Base-by-base conservation (phyloP, 2,797 vertebrate species). In the Rhadinocentrus ornatus region DNA sequence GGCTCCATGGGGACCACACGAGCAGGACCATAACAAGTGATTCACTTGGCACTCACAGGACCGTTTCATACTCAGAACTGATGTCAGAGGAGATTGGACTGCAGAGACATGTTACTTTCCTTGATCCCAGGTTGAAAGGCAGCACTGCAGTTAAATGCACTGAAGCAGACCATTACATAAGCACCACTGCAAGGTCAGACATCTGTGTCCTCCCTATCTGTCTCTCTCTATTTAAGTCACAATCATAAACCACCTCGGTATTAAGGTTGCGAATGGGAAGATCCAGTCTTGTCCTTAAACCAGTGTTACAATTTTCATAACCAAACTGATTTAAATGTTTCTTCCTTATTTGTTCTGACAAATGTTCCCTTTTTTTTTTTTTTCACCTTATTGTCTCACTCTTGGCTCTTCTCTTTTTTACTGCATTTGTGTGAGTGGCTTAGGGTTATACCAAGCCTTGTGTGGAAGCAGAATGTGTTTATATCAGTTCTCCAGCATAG, bases 81-180 rank as follows among this genome's bases (percentile, higher is more conserved):
- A 91, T 91, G 89, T 88, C 79, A 72, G 79, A 87, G 83, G 78
- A 87, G 88, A 91, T 84, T 83, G 86, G 82, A 85, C 89, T 84
- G 90, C 89, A 75, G 88, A 89, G 88, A 88, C 77, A 83, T 84
- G 90, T 83, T 89, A 81, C 89, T 85, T 91, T 87, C 77, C 58
- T 87, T 79, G 86, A 91, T 89, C 87, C 78, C 77, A 82, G 80
- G 81, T 88, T 89, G 89, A 82, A 86, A 89, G 84, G 84, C 78
- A 88, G 87, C 80, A 78, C 91, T 90, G 86, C 91, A 91, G 88
- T 89, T 91, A 89, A 91, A 90, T 89, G 90, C 86, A 92, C 88
- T 92, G 87, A 92, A 92, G 90, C 89, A 91, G 88, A 90, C 89
- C 86, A 83, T 93, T 92, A 90, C 89, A 92, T 92, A 92, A 93